These are phyloP conservation scores for Orthosia gothica DNA, from an alignment of 2,888 invertebrate genomes.

Conservation along the genomic window DNA sequence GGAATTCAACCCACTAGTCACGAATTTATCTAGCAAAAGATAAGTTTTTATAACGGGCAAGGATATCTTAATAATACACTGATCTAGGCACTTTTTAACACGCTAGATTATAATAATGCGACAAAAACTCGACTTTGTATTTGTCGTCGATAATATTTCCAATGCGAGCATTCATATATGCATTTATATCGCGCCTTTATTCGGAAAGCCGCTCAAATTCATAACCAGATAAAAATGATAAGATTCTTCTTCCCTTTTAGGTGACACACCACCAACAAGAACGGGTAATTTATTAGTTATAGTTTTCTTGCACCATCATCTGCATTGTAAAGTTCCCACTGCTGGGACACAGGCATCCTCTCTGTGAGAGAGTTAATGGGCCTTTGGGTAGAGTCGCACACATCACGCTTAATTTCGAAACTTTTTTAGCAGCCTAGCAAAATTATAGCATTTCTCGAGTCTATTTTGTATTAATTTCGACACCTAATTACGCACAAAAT, in stretches of 20 bases:
- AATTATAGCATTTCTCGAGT: not conserved
- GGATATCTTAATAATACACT: slow-evolving; percentile 39
- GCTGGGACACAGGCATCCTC: too few relatives aligned
- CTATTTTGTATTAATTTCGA: slow-evolving; percentile 11
- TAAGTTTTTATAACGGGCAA: slow-evolving; percentile 55
- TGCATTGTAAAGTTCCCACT: too few relatives aligned
- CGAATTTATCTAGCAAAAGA: slow-evolving; percentile 60
- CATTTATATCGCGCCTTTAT: not conserved
- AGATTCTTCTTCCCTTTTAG: slow-evolving; percentile 33
- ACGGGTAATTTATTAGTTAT: slow-evolving; percentile 37
- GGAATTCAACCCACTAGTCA: slow-evolving; percentile 57
- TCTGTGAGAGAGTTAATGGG: too few relatives aligned
- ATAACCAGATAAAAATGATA: not conserved
- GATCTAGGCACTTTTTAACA: slow-evolving; percentile 29
- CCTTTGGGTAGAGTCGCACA: too few relatives aligned
- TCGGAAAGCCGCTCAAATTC: not conserved
- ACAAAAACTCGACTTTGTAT: slow-evolving; percentile 22
- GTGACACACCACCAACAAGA: slow-evolving; percentile 6
- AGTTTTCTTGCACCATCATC: not conserved
- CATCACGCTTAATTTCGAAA: too few relatives aligned
- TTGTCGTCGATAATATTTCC: slow-evolving; percentile 8
- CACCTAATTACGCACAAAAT: slow-evolving; percentile 35
- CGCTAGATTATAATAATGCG: slow-evolving; percentile 3
- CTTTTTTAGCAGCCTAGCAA: not conserved
- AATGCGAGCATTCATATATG: slow-evolving; percentile 7